Evolutionary conservation across 2,797 vertebrate genomes (phyloP).

Genomic region (Nothura maculosa): DNA sequence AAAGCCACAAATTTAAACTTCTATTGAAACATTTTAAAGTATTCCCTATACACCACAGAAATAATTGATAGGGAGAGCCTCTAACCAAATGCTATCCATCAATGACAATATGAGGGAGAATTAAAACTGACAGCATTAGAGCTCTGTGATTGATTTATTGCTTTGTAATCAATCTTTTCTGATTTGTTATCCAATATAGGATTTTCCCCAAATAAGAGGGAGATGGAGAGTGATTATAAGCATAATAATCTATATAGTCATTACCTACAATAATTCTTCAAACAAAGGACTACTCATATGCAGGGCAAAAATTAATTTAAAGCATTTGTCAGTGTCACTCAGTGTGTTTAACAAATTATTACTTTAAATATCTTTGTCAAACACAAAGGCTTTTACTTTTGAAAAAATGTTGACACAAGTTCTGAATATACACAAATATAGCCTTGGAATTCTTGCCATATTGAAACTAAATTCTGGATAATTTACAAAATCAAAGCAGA

Average conservation of each 20-base stretch:
- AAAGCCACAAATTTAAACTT: not conserved
- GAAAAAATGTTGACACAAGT: not conserved
- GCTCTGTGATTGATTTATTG: conserved; percentile 54
- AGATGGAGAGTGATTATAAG: not conserved
- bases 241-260: not conserved
- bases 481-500: not conserved
- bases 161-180: conserved; percentile 45
- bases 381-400: not conserved
- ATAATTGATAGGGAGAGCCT: not conserved
- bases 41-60: not conserved
- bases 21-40: not conserved
- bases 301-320: conserved; percentile 24
- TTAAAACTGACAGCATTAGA: conserved; percentile 55
- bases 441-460: not conserved
- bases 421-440: not conserved
- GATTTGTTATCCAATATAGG: conserved; percentile 17
- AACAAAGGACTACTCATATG: not conserved
- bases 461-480: not conserved
- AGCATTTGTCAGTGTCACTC: conserved; percentile 5
- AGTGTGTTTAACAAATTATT: not conserved
- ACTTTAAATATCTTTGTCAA: not conserved
- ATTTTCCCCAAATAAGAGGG: not conserved
- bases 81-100: conserved; percentile 2
- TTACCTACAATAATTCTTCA: conserved; percentile 6
- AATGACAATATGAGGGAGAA: conserved; percentile 30